Evolutionary conservation across 2,888 invertebrate genomes (phyloP), one percentile per base, ranked within the genome.

Genomic region (Hydroisotoma schaefferi): DNA sequence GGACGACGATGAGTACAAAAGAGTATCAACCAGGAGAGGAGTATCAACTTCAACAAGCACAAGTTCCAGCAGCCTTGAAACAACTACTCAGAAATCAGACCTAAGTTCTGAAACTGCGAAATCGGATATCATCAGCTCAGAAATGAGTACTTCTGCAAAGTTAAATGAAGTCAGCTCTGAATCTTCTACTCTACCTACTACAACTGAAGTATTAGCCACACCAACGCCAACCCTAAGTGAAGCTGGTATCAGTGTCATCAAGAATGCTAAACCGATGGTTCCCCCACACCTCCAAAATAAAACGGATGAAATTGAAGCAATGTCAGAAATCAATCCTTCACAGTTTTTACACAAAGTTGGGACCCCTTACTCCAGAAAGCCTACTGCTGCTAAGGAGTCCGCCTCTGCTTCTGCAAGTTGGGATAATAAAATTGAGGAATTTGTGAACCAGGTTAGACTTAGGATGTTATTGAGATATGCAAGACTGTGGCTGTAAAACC

Each of bases 351-450:
- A 40, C 20, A 40, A 20, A 40, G 20, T 8, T 5, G 40, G 40
- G 5, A 20, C n/a, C n/a, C 8, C 40, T 10, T 18, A 40, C 20
- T 5, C 8, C 5, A 4, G 3, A 40, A 40, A 40, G 5, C 5
- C 40, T 40, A 18, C 40, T 10, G 40, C 5, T 40, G 26, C 38
- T 26, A 23, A 33, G 6, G n/a, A 10, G 3, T n/a, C 27, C 8
- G 10, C 8, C 6, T 44, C 58, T 12, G 12, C 43, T 20, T 52
- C 58, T n/a, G 33, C 43, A 26, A 37, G 49, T 18, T 62, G 57
- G 62, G 62, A 62, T 22, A 40, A 49, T 15, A 62, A 58, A 44
- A 54, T 65, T 26, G 62, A 65, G 52, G 57, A 57, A 22, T 65
- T 65, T 38, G 59, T 65, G 1, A 62, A 65, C 44, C 62, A 65